Evolutionary conservation across 2,797 vertebrate species (phyloP), one percentile per base, ranked within the genome.

Genomic region (Oryzias sinensis): DNA sequence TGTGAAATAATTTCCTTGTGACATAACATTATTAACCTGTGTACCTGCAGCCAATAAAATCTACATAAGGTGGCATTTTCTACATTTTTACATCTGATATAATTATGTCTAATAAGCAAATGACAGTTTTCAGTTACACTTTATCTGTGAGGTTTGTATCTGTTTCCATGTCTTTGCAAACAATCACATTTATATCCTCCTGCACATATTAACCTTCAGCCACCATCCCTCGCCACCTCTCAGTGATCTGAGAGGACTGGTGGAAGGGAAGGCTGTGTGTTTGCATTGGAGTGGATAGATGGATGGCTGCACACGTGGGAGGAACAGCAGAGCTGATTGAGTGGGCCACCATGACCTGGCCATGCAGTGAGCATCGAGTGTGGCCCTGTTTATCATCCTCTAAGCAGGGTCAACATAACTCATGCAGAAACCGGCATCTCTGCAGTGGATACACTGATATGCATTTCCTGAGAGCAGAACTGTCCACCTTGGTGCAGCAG

Each of bases 141-240:
- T 33, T 33, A 33, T 33, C 29, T 2, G 2, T 22, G n/a, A 1
- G 1, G 27, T 22, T 4, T 49, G 11, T 33, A 59, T 63, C 33
- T 58, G 25, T 22, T 17, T 53, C 24, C 1, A 14, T 24, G 37
- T 67, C 46, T 41, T 50, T 63, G 53, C 58, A 70, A 71, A 57
- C 69, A 22, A 53, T 77, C 62, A 53, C 56, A 46, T 43, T 60
- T 69, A 25, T 59, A 55, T 66, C 42, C 25, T 43, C 53, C 70
- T 70, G 76, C 74, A 79, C 72, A 74, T 72, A 82, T 84, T 90
- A 87, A 89, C 89, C 90, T 91, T 89, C 81, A 89, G 75, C 74
- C 60, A 62, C 49, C 61, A 62, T 65, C 61, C 54, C 67, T 57
- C 51, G 56, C 65, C 74, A 68, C 77, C 82, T 55, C 59, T 64